Percentiles rank a stretch among this genome's conserved stretches.
Conservation (phyloP, 2,888 invertebrate species). For the Cephus nigrinus region DNA sequence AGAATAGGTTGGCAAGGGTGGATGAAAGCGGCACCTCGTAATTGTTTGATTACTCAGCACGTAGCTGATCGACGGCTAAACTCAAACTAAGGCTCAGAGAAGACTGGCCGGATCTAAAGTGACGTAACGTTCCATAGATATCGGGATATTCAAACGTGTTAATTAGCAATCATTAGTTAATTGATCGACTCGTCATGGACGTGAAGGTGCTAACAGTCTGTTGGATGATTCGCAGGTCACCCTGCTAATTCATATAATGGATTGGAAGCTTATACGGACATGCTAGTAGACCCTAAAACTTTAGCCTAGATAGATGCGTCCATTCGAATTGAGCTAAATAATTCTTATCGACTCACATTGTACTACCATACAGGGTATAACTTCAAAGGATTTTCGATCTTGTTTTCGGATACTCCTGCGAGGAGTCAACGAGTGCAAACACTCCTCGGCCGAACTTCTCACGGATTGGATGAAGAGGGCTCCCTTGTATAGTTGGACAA, state of each 20-base stretch:
- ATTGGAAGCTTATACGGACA: conserved; percentile 20
- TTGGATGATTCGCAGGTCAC: conserved; percentile 34
- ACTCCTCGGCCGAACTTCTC: conserved; percentile 24
- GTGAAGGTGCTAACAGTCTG: conserved; percentile 32
- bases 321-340: not conserved
- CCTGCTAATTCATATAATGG: conserved; percentile 45
- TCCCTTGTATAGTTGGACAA: conserved; percentile 19
- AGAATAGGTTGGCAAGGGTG: conserved; percentile 18
- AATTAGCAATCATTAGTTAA: conserved; percentile 47
- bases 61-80: conserved; percentile 60
- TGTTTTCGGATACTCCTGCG: not conserved
- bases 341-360: not conserved
- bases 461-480: conserved; percentile 32
- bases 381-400: not conserved
- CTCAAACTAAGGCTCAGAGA: conserved; percentile 58
- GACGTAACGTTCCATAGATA: conserved; percentile 23
- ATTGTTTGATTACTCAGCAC: conserved; percentile 67
- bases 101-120: conserved; percentile 42
- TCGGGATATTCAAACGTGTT: conserved; percentile 15
- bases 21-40: conserved; percentile 43
- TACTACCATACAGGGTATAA: not conserved
- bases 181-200: conserved; percentile 51
- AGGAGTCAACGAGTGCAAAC: conserved; percentile 6
- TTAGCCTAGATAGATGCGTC: not conserved
- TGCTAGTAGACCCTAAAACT: not conserved